A percentile compares a stretch with the other conserved stretches of the same genome.
phyloP scores from a whole-genome alignment of 1,140 invertebrate genomes.

The Glomeris maerens region DNA sequence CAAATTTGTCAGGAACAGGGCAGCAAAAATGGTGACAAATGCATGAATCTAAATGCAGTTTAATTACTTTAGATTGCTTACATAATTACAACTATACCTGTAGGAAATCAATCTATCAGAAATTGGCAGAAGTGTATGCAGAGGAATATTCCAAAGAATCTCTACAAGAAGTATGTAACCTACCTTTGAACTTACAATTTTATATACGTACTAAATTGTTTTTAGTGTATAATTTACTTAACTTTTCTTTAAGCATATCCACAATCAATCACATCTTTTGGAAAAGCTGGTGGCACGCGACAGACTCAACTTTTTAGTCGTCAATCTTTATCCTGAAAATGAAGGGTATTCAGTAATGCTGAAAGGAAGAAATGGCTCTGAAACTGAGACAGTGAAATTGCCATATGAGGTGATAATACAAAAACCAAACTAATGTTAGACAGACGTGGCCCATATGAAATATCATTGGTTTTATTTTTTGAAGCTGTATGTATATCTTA shows the following conservation, averaged over 20 bases:
- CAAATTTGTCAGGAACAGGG: background rate
- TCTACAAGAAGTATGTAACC: slow-evolving; percentile 5
- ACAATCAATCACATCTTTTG: slow-evolving; percentile 60
- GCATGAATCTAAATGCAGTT: slow-evolving; percentile 4
- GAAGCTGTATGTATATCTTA: slow-evolving; percentile 44
- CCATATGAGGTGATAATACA: slow-evolving; percentile 32
- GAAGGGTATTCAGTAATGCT: slow-evolving; percentile 78
- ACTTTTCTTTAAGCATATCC: slow-evolving; percentile 34
- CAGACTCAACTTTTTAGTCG: slow-evolving; percentile 68
- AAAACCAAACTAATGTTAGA: background rate
- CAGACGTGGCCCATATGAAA: background rate
- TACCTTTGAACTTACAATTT: background rate
- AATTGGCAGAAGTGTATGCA: slow-evolving; percentile 7
- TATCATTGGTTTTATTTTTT: slow-evolving; percentile 25
- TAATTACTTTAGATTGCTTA: slow-evolving; percentile 1
- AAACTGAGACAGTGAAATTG: slow-evolving; percentile 34
- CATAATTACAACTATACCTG: background rate
- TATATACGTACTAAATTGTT: background rate
- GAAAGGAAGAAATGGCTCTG: slow-evolving; percentile 38
- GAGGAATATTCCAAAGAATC: slow-evolving; percentile 4
- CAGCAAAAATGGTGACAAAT: too few species aligned
- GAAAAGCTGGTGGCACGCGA: slow-evolving; percentile 69
- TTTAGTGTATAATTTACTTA: slow-evolving; percentile 4
- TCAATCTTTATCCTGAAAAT: slow-evolving; percentile 79
- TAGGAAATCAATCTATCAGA: slow-evolving; percentile 14